Base-by-base conservation (phyloP, 2,888 invertebrate species). In the Tricholauxania praeusta region DNA sequence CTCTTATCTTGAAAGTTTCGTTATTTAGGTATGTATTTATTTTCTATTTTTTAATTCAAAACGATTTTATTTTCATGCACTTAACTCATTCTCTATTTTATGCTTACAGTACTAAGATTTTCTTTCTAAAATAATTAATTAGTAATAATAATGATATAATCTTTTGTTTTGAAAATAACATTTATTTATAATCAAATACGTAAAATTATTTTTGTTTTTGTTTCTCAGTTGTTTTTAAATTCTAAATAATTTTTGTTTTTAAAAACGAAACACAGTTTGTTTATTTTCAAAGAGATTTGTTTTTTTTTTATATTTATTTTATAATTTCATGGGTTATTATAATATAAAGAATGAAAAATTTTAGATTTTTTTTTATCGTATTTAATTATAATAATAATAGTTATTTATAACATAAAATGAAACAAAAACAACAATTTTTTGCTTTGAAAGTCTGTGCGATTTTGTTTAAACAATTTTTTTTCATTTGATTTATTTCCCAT, bases 181-280 rank as follows among this genome's bases (percentile, higher is more conserved):
- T 67, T 67, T 66, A 53, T 66, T 66, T 47, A 47, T 67, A 67
- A 55, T 67, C 67, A 67, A 67, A 67, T 67, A 67, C 67, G 55
- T 67, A 67, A 67, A 67, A 67, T 55, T 57, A 55, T 47, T 47
- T 63, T 63, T 63, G 10, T 57, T 57, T 67, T 57, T 51, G 17
- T 67, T 67, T 67, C 19, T 17, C 32, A 17, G 53, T 17, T 53
- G 53, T 17, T 53, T 53, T 53, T 53, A 66, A 14, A 28, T 14
- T 66, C 55, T 53, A 67, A 67, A 53, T 57, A 72, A 71, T 73
- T 74, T 72, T 73, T 76, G 52, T 72, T 73, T 72, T 74, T 75
- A 72, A 75, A 79, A 77, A 75, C 76, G 75, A 79, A 80, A 79
- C 77, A 79, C 75, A 77, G 71, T 75, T 78, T 78, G 71, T 77